Percentiles rank a stretch among this genome's conserved stretches.
Evolutionary conservation across 2,797 vertebrate genomes (phyloP).

Genomic region (Hyperoplus lanceolatus): DNA sequence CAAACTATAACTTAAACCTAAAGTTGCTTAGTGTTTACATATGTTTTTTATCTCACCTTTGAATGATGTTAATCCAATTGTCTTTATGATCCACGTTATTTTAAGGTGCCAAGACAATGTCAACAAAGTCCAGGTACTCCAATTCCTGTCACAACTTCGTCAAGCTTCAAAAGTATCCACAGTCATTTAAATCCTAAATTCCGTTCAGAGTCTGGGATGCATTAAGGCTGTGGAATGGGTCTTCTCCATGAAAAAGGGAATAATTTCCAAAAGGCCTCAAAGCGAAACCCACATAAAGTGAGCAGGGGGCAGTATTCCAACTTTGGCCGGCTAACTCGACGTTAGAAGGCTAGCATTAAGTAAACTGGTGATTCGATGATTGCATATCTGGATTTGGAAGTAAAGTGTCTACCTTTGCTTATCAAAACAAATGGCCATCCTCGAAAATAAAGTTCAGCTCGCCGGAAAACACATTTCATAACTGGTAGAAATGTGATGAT

Average conservation of each 20-base stretch:
- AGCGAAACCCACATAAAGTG: conserved; percentile 64
- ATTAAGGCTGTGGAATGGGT: conserved; percentile 54
- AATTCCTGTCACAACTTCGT: not conserved
- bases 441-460: conserved; percentile 18
- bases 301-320: conserved; percentile 68
- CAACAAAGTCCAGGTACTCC: conserved; percentile 47
- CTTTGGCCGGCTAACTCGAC: conserved; percentile 71
- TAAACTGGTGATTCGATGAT: conserved; percentile 66
- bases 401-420: conserved; percentile 52
- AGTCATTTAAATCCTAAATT: conserved; percentile 47
- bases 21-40: not conserved
- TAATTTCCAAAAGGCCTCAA: conserved; percentile 74
- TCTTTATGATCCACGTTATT: conserved; percentile 61
- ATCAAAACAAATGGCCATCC: conserved; percentile 13
- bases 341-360: conserved; percentile 71
- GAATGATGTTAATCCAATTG: conserved; percentile 32
- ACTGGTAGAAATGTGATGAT: conserved; percentile 4
- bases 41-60: conserved; percentile 72
- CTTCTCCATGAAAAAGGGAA: conserved; percentile 23
- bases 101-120: conserved; percentile 30
- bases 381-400: conserved; percentile 62
- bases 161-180: conserved; percentile 37
- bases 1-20: rapidly evolving
- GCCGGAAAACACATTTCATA: not conserved
- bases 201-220: conserved; percentile 41